Evolutionary conservation across 2,113 vertebrate genomes (phyloP).

Genomic region (Sceloporus undulatus): DNA sequence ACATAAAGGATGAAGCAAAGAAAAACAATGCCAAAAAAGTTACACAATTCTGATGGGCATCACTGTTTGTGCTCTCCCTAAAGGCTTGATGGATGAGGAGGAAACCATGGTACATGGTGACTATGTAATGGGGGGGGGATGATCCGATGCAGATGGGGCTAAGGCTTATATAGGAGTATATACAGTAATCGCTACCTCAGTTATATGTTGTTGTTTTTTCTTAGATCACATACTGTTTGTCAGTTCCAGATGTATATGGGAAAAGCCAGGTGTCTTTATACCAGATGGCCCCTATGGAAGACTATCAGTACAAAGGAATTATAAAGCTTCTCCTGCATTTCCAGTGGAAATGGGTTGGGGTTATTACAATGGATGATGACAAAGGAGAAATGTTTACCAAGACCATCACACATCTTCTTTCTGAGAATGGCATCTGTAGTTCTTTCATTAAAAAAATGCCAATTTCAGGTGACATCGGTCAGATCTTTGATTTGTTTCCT

Average conservation of each 20-base stretch:
- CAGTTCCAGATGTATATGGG: background rate
- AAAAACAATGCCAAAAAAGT: background rate
- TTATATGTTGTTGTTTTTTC: background rate
- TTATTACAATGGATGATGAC: background rate
- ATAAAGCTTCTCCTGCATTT: background rate
- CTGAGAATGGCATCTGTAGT: background rate
- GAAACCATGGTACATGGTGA: background rate
- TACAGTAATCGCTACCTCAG: background rate
- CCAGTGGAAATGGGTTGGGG: conserved; percentile 18
- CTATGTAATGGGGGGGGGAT: background rate
- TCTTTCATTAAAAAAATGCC: background rate
- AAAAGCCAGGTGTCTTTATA: background rate
- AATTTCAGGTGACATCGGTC: background rate
- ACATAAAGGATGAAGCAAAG: background rate
- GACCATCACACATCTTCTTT: background rate
- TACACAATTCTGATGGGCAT: background rate
- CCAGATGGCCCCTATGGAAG: background rate
- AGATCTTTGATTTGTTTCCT: background rate
- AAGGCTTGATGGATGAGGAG: no score
- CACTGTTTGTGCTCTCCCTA: no score
- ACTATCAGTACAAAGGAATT: background rate
- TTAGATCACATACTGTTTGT: background rate
- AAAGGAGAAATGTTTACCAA: background rate
- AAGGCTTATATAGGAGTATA: background rate
- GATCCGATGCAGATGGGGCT: background rate